Evolutionary conservation across 1,140 invertebrate species (phyloP), one percentile per base, ranked within the genome.

Genomic region (Thaumatotibia leucotreta): DNA sequence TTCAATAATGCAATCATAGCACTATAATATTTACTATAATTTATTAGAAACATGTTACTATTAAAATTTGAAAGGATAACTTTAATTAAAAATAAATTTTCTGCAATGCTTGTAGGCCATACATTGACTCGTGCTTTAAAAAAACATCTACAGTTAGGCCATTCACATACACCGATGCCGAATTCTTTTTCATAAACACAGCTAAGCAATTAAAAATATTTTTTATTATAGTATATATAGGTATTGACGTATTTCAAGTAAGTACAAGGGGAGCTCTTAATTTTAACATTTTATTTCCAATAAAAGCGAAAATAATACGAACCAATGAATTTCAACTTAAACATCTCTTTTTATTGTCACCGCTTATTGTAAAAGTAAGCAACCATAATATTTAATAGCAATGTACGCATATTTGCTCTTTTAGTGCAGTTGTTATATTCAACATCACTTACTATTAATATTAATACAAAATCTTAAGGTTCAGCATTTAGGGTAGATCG

Each of bases 1-100:
- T 86, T 84, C 82, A 89, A 80, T 87, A 86, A 88, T 86, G 82
- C 82, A 82, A 83, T 83, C 80, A 86, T 85, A 88, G 86, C 83
- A 82, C 82, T 89, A 87, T 65, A 29, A 35, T 75, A 68, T 79
- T 82, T 79, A 79, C 77, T 81, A 73, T 75, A 84, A 85, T 78
- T 87, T 85, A 85, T 83, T 79, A 66, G 77, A 84, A 88, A 80
- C 62, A 70, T 81, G 63, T 68, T 67, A 74, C 79, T 84, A 87
- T 82, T 84, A 85, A 72, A 86, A 87, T 86, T 82, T 77, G 74
- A 86, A 78, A 86, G 83, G 75, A 84, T 82, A 84, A 84, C 68
- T 77, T 69, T 33, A 79, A 77, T 76, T 35, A 73, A 79, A 62
- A 62, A 62, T 33, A 75, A 61, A 45, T 65, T 75, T 70, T 67